Percentiles rank a stretch among this genome's conserved stretches.
These are phyloP conservation scores for Pelochelys cantorii DNA, from an alignment of 2,797 vertebrate species.

Conservation along the genomic window DNA sequence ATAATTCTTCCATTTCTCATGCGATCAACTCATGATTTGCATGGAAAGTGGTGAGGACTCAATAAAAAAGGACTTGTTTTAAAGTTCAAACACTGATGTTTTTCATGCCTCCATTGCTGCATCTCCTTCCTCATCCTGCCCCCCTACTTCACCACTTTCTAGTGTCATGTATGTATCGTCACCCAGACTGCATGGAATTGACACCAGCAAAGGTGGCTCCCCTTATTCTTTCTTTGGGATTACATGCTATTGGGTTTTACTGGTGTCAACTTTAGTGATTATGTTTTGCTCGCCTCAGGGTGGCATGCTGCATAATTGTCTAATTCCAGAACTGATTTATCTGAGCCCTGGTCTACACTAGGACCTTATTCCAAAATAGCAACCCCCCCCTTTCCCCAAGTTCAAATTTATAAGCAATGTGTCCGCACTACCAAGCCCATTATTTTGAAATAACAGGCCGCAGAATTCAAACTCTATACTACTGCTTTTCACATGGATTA, in stretches of 20 bases:
- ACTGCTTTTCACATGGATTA: no score
- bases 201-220: neutral
- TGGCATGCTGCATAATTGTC: slow-evolving; percentile 52
- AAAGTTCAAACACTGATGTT: neutral
- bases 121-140: neutral
- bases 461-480: no score
- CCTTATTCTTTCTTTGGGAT: slow-evolving; percentile 40
- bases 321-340: slow-evolving; percentile 61
- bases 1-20: neutral
- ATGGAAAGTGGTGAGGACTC: neutral
- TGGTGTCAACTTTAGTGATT: neutral
- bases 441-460: no score
- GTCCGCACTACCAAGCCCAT: no score
- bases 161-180: neutral
- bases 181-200: neutral
- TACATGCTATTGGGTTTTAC: slow-evolving; percentile 27
- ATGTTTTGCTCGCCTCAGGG: slow-evolving; percentile 24
- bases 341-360: neutral
- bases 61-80: neutral
- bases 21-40: neutral
- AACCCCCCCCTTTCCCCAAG: no score
- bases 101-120: neutral
- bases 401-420: no score
- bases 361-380: no score
- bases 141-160: neutral